These are phyloP conservation scores for Pomatostomus ruficeps DNA, from an alignment of 2,113 vertebrate genomes.

Conservation along the genomic window DNA sequence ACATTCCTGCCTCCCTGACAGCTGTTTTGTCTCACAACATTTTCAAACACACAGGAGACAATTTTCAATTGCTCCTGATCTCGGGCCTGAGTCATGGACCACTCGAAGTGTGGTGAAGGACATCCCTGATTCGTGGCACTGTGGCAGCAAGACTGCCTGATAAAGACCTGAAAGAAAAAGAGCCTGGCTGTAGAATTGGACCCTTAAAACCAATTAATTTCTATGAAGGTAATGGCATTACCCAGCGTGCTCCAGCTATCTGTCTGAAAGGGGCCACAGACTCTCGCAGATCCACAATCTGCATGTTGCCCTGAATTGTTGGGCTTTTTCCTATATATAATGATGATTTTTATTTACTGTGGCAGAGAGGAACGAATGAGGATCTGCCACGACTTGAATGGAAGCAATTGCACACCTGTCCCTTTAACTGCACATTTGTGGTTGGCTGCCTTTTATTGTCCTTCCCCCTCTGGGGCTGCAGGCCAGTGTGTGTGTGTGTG, in stretches of 20 bases:
- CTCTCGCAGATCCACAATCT: not conserved
- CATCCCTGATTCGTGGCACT: not conserved
- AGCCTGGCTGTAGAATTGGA: not conserved
- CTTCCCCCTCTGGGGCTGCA: not conserved
- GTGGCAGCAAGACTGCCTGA: not conserved
- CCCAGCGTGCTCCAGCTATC: not conserved
- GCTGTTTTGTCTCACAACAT: accelerated
- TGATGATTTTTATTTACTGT: slow-evolving; percentile 51
- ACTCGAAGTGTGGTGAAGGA: not conserved
- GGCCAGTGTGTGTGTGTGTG: not conserved
- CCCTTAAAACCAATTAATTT: not conserved
- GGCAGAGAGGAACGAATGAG: slow-evolving; percentile 41
- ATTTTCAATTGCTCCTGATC: not conserved
- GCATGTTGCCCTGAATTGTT: not conserved
- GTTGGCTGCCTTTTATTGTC: slow-evolving; percentile 28
- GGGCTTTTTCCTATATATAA: not conserved
- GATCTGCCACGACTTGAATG: not conserved
- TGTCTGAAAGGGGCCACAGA: not conserved
- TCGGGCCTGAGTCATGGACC: not conserved
- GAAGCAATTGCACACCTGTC: slow-evolving; percentile 49
- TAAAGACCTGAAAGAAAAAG: not conserved
- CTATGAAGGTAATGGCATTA: not conserved
- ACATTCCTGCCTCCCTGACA: not conserved
- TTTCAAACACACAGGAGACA: accelerated
- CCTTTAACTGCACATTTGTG: slow-evolving; percentile 17